Evolutionary conservation across 2,888 invertebrate species (phyloP), one percentile per base, ranked within the genome.

Genomic region (Cryptocephalus moraei): DNA sequence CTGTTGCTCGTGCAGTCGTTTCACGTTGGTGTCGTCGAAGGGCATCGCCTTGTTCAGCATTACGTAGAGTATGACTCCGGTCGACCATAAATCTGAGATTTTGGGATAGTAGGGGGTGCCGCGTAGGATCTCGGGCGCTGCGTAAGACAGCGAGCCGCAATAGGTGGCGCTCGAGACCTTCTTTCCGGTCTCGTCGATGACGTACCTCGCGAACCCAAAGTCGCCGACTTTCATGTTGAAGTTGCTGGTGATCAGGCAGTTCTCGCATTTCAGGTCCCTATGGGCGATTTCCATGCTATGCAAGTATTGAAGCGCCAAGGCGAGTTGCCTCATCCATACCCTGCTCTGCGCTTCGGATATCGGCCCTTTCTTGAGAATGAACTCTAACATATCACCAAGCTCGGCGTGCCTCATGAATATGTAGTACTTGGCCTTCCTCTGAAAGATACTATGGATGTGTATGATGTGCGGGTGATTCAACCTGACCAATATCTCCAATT

Each of bases 81-180:
- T 65, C 2, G 86, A 86, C 90, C 90, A 91, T 61, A 88, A 75
- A 63, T 91, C 91, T 1, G 84, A 77, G 44, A 75, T 60, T 67
- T 82, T 83, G 0, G 85, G 84, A 59, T 82, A 73, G 61, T 86
- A 86, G 0, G 84, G 82, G 13, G 77, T 74, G 1, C 86, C 87
- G 65, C 73, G 79, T 46, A 91, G 71, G 51, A 92, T 83, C 70
- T 92, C 91, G 0, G 91, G 91, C 0, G 91, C 86, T 0, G 87
- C 90, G 65, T 92, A 91, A 9, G 89, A 87, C n/a, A 90, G 72
- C 10, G 89, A 89, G 0, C 91, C 91, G 62, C 91, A 91, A 62
- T 85, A 91, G 0, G 91, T 91, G 61, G 82, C 80, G 56, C 89
- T 88, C 43, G 82, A 62, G 22, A 53, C 11, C 8, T 82, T 65